These are phyloP conservation scores for Conistra vaccinii DNA, from an alignment of 2,888 invertebrate genomes.

Conservation along the genomic window DNA sequence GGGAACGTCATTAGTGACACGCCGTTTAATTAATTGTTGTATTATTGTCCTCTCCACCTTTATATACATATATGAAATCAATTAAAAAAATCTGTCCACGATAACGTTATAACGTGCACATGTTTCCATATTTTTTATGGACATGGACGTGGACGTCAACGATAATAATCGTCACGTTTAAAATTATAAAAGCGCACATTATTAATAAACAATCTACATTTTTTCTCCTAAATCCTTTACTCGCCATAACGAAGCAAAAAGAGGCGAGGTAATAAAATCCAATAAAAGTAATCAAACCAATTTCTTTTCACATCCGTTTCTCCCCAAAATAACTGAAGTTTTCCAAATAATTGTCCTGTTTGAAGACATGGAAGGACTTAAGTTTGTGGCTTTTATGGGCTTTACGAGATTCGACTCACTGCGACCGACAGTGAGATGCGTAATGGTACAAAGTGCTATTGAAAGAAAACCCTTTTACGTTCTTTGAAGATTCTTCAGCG, in stretches of 20 bases:
- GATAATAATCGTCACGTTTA: background rate
- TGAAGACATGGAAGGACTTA: conserved; percentile 26
- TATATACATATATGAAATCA: too few species aligned
- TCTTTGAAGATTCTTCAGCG: conserved; percentile 33
- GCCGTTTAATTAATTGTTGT: too few species aligned
- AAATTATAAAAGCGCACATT: background rate
- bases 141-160: background rate
- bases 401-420: conserved; percentile 20
- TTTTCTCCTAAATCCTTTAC: background rate
- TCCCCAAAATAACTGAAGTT: conserved; percentile 21
- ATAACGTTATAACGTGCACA: too few species aligned
- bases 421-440: conserved; percentile 13
- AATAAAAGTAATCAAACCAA: conserved; percentile 44
- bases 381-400: conserved; percentile 14
- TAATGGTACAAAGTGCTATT: conserved; percentile 53
- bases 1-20: too few species aligned
- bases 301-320: conserved; percentile 23
- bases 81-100: too few species aligned
- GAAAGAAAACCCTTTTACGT: conserved; percentile 39
- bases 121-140: too few species aligned
- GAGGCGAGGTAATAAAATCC: conserved; percentile 13
- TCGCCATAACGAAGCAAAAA: background rate
- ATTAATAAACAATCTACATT: background rate
- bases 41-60: too few species aligned
- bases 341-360: conserved; percentile 37